These are phyloP conservation scores for Oryzias dopingdopingensis DNA, from an alignment of 2,797 vertebrate genomes.

Conservation along the genomic window DNA sequence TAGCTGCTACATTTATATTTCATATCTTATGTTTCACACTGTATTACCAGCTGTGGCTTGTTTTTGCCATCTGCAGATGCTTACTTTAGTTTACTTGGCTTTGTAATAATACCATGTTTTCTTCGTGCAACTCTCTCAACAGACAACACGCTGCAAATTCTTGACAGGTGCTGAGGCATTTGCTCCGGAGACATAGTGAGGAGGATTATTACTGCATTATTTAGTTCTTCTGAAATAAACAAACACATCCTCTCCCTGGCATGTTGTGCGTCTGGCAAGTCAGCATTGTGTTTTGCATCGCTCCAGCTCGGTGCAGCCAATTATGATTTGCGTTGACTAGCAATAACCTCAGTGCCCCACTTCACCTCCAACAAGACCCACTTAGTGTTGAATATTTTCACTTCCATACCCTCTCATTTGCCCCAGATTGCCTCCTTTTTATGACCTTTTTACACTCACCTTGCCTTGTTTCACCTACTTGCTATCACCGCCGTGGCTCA, in stretches of 20 bases:
- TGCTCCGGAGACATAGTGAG: constrained; percentile 75
- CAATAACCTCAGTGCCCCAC: constrained; percentile 51
- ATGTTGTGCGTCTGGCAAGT: constrained; percentile 63
- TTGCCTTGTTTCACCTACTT: constrained; percentile 74
- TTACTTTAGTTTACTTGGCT: constrained; percentile 81
- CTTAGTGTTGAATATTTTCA: constrained; percentile 65
- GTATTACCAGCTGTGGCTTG: constrained; percentile 82
- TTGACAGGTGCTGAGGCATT: constrained; percentile 81
- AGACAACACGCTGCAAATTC: constrained; percentile 73
- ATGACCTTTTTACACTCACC: constrained; percentile 80
- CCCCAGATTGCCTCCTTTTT: constrained; percentile 64
- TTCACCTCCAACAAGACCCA: constrained; percentile 67
- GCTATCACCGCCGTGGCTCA: constrained; percentile 71
- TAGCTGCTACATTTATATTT: constrained; percentile 79
- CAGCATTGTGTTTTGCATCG: constrained; percentile 67
- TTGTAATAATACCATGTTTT: constrained; percentile 81
- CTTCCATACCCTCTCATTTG: constrained; percentile 65
- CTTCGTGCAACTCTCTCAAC: constrained; percentile 75
- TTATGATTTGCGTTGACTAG: constrained; percentile 69
- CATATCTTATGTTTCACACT: constrained; percentile 80
- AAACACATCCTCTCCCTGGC: constrained; percentile 73
- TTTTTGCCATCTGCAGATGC: constrained; percentile 82
- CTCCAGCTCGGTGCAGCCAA: constrained; percentile 66
- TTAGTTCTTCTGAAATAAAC: constrained; percentile 79
- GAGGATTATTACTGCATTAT: constrained; percentile 82